Evolutionary conservation across 2,113 vertebrate species (phyloP).

Genomic region (Falcunculus frontatus): DNA sequence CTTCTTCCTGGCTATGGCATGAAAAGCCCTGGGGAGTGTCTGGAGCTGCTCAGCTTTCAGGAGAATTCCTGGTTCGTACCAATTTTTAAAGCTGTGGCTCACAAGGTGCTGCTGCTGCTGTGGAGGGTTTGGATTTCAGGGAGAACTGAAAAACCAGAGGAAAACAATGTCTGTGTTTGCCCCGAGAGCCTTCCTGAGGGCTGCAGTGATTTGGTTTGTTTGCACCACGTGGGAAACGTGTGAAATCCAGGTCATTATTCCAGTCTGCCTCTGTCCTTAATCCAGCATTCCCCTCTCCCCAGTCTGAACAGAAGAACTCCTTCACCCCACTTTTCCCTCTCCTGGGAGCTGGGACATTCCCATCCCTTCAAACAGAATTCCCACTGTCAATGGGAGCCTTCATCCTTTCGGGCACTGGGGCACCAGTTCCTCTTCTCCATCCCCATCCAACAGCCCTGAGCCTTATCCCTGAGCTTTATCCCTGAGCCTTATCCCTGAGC

Average conservation of each 20-base stretch:
- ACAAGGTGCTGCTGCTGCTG: neutral
- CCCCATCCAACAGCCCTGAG: neutral
- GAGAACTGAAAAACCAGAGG: neutral
- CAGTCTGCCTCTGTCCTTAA: neutral
- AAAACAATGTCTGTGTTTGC: neutral
- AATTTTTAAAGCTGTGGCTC: neutral
- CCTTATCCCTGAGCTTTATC: neutral
- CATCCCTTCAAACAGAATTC: neutral
- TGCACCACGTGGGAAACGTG: neutral
- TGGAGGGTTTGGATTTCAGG: neutral
- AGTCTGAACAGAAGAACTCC: neutral
- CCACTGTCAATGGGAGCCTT: neutral
- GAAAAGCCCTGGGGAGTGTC: too few relatives aligned
- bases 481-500: neutral
- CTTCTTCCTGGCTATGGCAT: too few relatives aligned
- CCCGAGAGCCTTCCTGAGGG: neutral
- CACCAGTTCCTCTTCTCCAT: neutral
- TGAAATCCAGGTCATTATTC: too few relatives aligned
- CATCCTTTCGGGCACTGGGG: neutral
- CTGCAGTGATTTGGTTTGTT: neutral
- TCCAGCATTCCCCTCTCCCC: neutral
- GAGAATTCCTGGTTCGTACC: neutral
- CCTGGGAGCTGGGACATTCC: neutral
- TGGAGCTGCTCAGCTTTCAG: too few relatives aligned
- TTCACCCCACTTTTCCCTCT: neutral